Evolutionary conservation across 30 jellyfish, hydroid and myxozoan species (phyloP).

Genomic region (Phacellophora camtschatica): DNA sequence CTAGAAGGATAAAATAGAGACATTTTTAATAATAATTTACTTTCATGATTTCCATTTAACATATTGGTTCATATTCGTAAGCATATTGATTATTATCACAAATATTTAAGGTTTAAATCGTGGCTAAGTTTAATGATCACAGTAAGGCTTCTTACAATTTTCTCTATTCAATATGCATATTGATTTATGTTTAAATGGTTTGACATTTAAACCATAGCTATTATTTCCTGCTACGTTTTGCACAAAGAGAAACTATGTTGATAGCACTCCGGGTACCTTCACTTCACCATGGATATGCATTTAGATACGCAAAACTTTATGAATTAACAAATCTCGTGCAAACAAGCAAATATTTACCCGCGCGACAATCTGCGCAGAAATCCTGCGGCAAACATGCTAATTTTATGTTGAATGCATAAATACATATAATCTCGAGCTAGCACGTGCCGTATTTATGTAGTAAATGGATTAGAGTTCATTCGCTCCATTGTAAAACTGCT

Average conservation of each 20-base stretch:
- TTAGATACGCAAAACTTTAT: conserved; percentile 9
- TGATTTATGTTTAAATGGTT: too few species aligned
- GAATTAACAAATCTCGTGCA: not conserved
- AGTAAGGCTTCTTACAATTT: too few species aligned
- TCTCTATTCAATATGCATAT: too few species aligned
- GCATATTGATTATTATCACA: too few species aligned
- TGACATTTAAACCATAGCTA: not conserved
- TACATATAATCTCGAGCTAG: not conserved
- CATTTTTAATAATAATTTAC: too few species aligned
- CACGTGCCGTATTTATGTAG: conserved; percentile 35
- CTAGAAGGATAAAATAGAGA: too few species aligned
- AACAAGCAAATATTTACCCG: conserved; percentile 24
- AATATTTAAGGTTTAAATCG: too few species aligned
- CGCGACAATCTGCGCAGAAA: not conserved
- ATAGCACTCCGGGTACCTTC: not conserved
- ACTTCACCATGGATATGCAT: conserved; percentile 42
- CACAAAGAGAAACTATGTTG: not conserved
- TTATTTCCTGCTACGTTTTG: not conserved
- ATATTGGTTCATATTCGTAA: too few species aligned
- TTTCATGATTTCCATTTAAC: too few species aligned
- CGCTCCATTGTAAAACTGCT: too few species aligned
- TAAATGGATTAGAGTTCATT: not conserved
- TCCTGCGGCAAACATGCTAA: conserved; percentile 27
- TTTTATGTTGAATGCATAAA: not conserved
- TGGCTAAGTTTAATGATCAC: too few species aligned